These are phyloP conservation scores for Ormyrus pomaceus DNA, from an alignment of 2,888 invertebrate genomes.

Conservation along the genomic window DNA sequence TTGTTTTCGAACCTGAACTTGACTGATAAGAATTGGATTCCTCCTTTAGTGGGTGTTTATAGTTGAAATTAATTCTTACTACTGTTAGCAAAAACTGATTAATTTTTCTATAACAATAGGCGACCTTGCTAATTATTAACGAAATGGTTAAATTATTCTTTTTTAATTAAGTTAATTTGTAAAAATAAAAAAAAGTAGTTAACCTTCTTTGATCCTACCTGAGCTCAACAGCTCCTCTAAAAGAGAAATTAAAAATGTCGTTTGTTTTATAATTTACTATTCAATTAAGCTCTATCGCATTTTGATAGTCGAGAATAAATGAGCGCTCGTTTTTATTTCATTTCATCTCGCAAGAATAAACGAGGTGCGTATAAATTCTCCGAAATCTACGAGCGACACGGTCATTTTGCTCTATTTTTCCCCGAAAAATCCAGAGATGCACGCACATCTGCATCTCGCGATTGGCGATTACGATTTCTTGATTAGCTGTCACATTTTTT, in stretches of 20 bases:
- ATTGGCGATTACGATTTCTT: slow-evolving; percentile 56
- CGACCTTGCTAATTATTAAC: no score
- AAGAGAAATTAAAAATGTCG: not conserved
- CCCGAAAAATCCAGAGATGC: slow-evolving; percentile 42
- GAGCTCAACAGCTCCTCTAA: no score
- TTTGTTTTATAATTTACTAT: slow-evolving; percentile 48
- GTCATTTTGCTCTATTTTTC: slow-evolving; percentile 35
- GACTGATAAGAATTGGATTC: no score
- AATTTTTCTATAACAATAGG: no score
- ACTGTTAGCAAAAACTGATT: no score
- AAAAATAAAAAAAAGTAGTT: not conserved
- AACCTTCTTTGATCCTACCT: no score
- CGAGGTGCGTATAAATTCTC: slow-evolving; percentile 47
- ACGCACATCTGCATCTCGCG: slow-evolving; percentile 45
- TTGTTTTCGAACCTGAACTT: no score
- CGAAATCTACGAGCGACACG: slow-evolving; percentile 55
- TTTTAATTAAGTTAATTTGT: not conserved
- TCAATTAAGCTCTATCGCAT: slow-evolving; percentile 50
- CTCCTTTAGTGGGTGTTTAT: no score
- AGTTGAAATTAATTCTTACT: no score
- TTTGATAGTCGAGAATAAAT: slow-evolving; percentile 49
- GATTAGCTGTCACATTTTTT: slow-evolving; percentile 57
- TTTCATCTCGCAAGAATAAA: slow-evolving; percentile 45
- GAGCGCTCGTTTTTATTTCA: slow-evolving; percentile 43
- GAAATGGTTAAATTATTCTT: not conserved